These are phyloP conservation scores for Halcyon chelicuti DNA, from an alignment of 2,797 vertebrate genomes.

Conservation along the genomic window DNA sequence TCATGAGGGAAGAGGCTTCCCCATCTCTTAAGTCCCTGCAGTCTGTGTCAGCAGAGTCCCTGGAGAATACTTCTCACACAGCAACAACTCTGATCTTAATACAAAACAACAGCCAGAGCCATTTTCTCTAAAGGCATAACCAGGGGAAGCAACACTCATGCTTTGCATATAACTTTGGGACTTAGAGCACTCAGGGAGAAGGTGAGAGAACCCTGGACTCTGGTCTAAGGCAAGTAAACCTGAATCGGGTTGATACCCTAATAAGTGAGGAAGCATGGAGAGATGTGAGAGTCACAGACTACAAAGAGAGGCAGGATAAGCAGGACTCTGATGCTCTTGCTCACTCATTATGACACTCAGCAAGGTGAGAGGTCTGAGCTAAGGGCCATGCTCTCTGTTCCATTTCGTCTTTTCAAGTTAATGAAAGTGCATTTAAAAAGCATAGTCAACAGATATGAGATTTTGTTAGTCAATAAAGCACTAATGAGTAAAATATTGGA, in stretches of 20 bases:
- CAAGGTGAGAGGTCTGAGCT: neutral
- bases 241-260: too few relatives aligned
- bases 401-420: neutral
- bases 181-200: neutral
- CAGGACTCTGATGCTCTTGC: neutral
- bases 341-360: neutral
- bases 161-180: neutral
- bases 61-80: neutral
- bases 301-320: neutral
- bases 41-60: neutral
- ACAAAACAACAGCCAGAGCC: neutral
- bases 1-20: neutral
- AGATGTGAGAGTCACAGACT: neutral
- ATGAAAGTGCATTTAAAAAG: neutral
- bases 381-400: neutral
- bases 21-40: neutral
- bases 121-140: neutral
- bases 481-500: neutral
- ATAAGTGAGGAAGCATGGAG: neutral
- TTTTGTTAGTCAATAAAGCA: neutral
- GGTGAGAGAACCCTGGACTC: neutral
- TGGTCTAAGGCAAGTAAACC: neutral
- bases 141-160: accelerated
- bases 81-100: neutral
- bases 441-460: neutral